phyloP scores from a whole-genome alignment of 1,140 invertebrate genomes.

The Drosophila sucinea region DNA sequence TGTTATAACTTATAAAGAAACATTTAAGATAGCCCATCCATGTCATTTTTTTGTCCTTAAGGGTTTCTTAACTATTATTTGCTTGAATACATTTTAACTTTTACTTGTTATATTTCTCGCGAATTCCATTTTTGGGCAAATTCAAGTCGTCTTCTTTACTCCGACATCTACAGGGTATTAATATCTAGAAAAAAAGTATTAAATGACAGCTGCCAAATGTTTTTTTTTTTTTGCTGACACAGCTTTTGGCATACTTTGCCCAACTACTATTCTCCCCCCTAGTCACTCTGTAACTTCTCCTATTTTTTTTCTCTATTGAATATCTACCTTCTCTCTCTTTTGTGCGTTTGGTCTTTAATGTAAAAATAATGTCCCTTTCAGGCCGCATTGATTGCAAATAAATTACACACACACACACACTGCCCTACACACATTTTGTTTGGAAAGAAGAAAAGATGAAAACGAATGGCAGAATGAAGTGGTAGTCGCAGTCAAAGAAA shows the following conservation, averaged over 20 bases:
- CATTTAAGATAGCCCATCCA: no score
- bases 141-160: conserved; percentile 17
- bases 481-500: conserved; percentile 32
- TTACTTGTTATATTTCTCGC: no score
- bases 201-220: conserved; percentile 75
- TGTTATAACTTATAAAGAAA: no score
- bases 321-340: conserved; percentile 23
- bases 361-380: conserved; percentile 74
- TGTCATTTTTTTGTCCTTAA: no score
- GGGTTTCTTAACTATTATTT: no score
- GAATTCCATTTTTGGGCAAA: not conserved
- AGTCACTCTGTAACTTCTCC: not conserved
- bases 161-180: conserved; percentile 27
- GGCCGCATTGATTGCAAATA: conserved; percentile 80
- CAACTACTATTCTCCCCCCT: conserved; percentile 14
- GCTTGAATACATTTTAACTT: not conserved
- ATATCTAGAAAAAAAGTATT: conserved; percentile 41
- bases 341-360: conserved; percentile 57
- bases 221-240: conserved; percentile 36
- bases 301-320: conserved; percentile 1
- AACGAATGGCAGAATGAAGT: not conserved
- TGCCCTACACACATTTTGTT: conserved; percentile 11
- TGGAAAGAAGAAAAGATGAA: conserved; percentile 22
- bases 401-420: conserved; percentile 59
- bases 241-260: conserved; percentile 53